Base-by-base conservation (phyloP, 1,140 invertebrate genomes). In the Scylla paramamosain region DNA sequence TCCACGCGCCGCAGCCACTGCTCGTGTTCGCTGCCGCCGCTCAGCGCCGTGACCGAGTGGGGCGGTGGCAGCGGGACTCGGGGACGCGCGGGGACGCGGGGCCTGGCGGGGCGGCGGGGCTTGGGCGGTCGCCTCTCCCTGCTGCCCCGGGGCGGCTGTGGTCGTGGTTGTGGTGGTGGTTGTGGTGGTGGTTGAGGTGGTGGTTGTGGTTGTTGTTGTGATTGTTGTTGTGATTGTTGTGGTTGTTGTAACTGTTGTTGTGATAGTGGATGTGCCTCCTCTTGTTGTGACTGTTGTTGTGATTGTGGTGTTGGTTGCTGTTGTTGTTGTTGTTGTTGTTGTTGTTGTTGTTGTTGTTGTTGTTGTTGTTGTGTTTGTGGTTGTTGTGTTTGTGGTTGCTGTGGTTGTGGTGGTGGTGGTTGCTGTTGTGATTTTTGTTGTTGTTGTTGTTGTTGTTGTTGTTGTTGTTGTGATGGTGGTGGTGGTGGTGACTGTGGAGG, bases 1-100 rank as follows among this genome's bases (percentile, higher is more conserved):
- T 59, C 84, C 28, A 93, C 31, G 20, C 46, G 83, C 8, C 29
- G 45, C 20, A 93, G 16, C 92, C 92, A 93, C 83, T 93, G 92
- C 0, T 46, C 84, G 29, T 93, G 92, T 28, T 86, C 67, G 84
- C 28, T 67, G 45, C 59, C 52, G 45, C 20, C 31, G 25, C 59
- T 52, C 52, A 28, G 4, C 28, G 20, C 32, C 45, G 12, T 29
- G 39, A 25, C 28, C 10, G 32, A 20, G 2, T n/a, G 20, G 14
- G n/a, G 67, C 4, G 67, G 67, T n/a, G 67, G 67, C 67, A 59
- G 52, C 0, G 52, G 52, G 12, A 59, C 12, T 12, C 52, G 52
- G 2, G 52, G 52, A 59, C 52, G 46, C 14, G 20, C 20, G 20
- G 59, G 59, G 59, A 8, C 10, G 10, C 59, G 67, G 2, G 67